phyloP scores from a whole-genome alignment of 2,113 vertebrate genomes.

The Gallinago jamesoni region DNA sequence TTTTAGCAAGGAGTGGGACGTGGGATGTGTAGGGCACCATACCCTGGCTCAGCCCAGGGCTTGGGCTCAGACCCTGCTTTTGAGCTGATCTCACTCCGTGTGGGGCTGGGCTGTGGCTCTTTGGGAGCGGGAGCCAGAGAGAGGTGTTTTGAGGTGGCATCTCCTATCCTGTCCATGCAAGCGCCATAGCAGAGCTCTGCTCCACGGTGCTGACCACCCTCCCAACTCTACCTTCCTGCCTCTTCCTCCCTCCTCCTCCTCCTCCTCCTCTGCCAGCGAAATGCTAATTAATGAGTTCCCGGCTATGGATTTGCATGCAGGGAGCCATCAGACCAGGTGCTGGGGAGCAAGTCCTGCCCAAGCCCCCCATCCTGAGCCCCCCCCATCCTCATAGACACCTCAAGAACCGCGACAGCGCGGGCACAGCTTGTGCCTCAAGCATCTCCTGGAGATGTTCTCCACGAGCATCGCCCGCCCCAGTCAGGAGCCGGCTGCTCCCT shows the following conservation, averaged over 20 bases:
- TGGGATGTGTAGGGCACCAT: rapidly evolving
- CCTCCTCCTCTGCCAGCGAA: background rate
- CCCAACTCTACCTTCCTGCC: background rate
- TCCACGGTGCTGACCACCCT: background rate
- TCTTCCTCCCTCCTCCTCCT: background rate
- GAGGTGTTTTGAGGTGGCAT: background rate
- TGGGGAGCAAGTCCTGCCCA: background rate
- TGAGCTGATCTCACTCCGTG: background rate
- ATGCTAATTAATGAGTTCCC: background rate
- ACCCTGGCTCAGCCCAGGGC: background rate
- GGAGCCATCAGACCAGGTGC: background rate
- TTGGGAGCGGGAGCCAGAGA: rapidly evolving
- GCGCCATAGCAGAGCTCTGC: background rate
- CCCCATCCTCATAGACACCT: background rate
- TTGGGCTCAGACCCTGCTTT: background rate
- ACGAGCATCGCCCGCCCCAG: background rate
- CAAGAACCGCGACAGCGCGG: background rate
- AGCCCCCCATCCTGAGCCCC: background rate
- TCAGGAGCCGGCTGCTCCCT: background rate
- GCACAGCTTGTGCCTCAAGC: background rate
- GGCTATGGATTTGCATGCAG: background rate
- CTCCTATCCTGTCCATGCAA: rapidly evolving
- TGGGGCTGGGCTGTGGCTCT: background rate
- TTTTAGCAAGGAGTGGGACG: background rate
- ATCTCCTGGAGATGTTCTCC: background rate